Conservation (phyloP, 2,113 vertebrate species). For the Caloenas nicobarica region DNA sequence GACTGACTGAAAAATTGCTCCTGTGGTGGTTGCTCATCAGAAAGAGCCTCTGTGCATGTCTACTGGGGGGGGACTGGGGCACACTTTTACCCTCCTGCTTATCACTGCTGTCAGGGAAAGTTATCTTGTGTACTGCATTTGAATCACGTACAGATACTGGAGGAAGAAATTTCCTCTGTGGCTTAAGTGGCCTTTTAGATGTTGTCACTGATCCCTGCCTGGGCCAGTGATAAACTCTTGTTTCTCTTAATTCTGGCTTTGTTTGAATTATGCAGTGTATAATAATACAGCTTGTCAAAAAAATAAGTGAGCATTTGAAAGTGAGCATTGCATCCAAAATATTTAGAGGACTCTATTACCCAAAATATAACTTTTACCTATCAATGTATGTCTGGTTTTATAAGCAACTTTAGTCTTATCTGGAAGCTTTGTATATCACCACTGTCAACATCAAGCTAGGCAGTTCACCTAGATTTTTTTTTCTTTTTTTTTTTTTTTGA, state of each 20-base stretch:
- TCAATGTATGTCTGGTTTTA: neutral
- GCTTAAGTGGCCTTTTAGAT: neutral
- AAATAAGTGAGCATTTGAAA: too few species aligned
- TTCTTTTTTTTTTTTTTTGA: neutral
- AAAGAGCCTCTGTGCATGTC: neutral
- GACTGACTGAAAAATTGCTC: neutral
- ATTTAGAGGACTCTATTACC: too few species aligned
- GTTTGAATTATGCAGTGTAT: neutral
- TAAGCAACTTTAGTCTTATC: neutral
- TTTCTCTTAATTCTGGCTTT: neutral
- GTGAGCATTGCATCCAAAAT: too few species aligned
- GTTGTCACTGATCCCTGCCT: neutral
- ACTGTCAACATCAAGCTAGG: neutral
- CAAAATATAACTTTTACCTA: too few species aligned
- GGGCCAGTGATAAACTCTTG: neutral
- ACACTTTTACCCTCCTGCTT: neutral
- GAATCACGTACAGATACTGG: rapidly evolving
- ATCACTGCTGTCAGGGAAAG: neutral
- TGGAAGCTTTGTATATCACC: neutral
- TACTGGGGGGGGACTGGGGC: neutral
- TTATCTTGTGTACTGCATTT: neutral
- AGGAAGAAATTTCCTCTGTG: neutral
- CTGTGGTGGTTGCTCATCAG: neutral
- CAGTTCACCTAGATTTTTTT: neutral
- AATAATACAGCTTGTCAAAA: neutral